These are phyloP conservation scores for Cabera pusaria DNA, from an alignment of 2,888 invertebrate species.

Conservation along the genomic window DNA sequence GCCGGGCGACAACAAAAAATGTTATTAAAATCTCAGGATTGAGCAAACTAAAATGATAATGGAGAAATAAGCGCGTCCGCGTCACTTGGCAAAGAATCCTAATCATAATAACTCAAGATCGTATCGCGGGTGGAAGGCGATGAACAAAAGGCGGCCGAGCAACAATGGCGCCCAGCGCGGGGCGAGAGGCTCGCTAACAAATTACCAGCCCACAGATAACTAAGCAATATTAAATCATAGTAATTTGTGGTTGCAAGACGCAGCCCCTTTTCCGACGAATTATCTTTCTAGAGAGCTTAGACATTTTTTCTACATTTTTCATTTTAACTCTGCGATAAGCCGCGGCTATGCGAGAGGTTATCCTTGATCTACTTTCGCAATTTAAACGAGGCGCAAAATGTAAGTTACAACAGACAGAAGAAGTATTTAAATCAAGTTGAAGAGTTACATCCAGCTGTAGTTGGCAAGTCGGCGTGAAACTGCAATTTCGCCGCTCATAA, in stretches of 20 bases:
- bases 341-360: constrained; percentile 29
- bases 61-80: constrained; percentile 74
- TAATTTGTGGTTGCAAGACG: constrained; percentile 79
- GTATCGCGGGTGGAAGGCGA: constrained; percentile 74
- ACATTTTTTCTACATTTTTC: constrained; percentile 54
- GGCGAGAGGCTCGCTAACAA: constrained; percentile 75
- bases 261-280: constrained; percentile 62
- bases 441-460: constrained; percentile 57
- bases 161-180: constrained; percentile 77
- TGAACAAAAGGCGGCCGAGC: constrained; percentile 78
- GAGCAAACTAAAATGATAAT: constrained; percentile 70
- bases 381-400: constrained; percentile 23
- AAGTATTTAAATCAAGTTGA: constrained; percentile 58
- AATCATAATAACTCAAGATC: constrained; percentile 83
- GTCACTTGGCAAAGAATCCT: constrained; percentile 81
- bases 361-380: constrained; percentile 20
- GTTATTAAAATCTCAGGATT: constrained; percentile 38
- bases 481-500: constrained; percentile 73
- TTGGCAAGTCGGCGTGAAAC: constrained; percentile 60
- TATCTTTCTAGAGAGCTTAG: constrained; percentile 55
- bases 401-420: constrained; percentile 39
- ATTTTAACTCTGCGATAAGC: constrained; percentile 42
- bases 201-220: constrained; percentile 81
- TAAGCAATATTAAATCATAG: constrained; percentile 83
- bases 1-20: constrained; percentile 6